These are phyloP conservation scores for Mantis religiosa DNA, from an alignment of 2,888 invertebrate species.

Conservation along the genomic window DNA sequence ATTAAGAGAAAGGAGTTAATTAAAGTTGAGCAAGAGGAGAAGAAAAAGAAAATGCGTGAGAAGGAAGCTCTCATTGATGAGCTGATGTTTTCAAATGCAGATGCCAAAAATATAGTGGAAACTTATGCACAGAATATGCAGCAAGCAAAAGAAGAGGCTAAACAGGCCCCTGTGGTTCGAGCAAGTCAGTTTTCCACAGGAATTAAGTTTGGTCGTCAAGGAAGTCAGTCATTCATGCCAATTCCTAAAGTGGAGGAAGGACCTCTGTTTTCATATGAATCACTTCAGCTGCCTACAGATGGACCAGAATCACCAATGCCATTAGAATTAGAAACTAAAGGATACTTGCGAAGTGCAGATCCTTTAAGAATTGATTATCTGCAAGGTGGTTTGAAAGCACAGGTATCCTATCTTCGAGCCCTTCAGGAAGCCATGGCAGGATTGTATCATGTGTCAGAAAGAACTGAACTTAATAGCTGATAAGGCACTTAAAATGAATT, in stretches of 20 bases:
- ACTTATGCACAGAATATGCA: slow-evolving; percentile 67
- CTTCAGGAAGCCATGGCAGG: slow-evolving; percentile 84
- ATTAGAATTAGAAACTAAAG: slow-evolving; percentile 58
- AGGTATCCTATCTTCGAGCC: slow-evolving; percentile 78
- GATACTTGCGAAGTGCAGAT: slow-evolving; percentile 74
- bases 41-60: slow-evolving; percentile 76
- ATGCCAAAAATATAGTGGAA: slow-evolving; percentile 82
- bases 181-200: slow-evolving; percentile 81
- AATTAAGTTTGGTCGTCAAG: slow-evolving; percentile 70
- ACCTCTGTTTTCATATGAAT: slow-evolving; percentile 67
- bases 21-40: slow-evolving; percentile 65
- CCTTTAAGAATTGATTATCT: slow-evolving; percentile 67
- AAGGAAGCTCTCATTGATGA: slow-evolving; percentile 94
- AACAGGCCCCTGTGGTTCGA: slow-evolving; percentile 21
- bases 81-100: slow-evolving; percentile 85
- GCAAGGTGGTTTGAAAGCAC: slow-evolving; percentile 83
- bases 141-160: slow-evolving; percentile 60
- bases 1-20: slow-evolving; percentile 65
- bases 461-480: slow-evolving; percentile 18
- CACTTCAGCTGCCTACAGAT: slow-evolving; percentile 55
- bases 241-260: slow-evolving; percentile 73
- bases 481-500: neutral
- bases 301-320: slow-evolving; percentile 70
- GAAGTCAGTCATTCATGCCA: slow-evolving; percentile 59
- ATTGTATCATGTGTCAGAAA: slow-evolving; percentile 49